Evolutionary conservation across 2,888 invertebrate genomes (phyloP).

Genomic region (Petrophora chlorosata): DNA sequence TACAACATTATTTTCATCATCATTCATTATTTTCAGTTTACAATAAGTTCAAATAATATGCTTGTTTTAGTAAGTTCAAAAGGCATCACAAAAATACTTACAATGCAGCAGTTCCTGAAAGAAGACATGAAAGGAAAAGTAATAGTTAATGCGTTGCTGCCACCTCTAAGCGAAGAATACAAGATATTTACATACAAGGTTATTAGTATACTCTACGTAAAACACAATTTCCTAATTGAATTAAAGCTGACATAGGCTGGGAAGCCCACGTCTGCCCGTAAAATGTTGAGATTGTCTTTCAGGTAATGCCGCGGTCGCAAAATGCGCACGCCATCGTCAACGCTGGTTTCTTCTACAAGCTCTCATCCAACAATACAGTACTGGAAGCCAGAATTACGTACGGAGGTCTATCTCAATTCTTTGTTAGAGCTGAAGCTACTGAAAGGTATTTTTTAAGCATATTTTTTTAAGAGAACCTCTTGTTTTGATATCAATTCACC

Average conservation of each 20-base stretch:
- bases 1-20: no score
- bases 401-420: constrained; percentile 80
- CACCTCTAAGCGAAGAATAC: constrained; percentile 46
- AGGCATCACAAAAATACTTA: constrained; percentile 45
- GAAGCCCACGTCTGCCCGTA: no score
- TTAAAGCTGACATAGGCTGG: no score
- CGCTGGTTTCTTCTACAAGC: constrained; percentile 86
- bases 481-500: no score
- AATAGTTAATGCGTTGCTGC: constrained; percentile 51
- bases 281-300: no score
- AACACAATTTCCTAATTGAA: no score
- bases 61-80: constrained; percentile 45
- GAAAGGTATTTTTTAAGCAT: constrained; percentile 59
- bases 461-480: no score
- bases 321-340: constrained; percentile 90
- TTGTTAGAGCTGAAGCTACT: constrained; percentile 77
- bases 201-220: no score
- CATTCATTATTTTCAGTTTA: no score
- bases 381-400: constrained; percentile 81
- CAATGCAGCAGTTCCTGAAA: constrained; percentile 67
- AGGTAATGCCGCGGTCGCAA: constrained; percentile 89
- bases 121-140: constrained; percentile 69
- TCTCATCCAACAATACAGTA: constrained; percentile 68
- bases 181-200: constrained; percentile 56
- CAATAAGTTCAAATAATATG: no score